Evolutionary conservation across 2,113 vertebrate species (phyloP).

Genomic region (Ailurus styani): DNA sequence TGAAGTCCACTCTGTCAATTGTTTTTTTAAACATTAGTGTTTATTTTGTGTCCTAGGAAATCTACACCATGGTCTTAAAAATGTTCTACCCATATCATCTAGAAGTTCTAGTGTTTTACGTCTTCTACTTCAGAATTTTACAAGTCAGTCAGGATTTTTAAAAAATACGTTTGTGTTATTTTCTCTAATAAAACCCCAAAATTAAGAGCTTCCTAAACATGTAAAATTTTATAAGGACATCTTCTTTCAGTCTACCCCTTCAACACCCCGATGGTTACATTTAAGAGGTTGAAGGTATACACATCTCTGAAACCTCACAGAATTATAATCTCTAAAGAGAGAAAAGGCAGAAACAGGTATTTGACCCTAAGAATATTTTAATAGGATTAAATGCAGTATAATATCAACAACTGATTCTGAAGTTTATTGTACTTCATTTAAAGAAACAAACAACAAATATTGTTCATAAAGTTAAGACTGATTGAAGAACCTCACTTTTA

Average conservation of each 20-base stretch:
- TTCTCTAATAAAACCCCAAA: conserved; percentile 18
- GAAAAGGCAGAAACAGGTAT: background rate
- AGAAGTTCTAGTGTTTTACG: background rate
- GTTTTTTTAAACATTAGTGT: background rate
- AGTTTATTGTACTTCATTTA: background rate
- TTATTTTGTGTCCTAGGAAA: background rate
- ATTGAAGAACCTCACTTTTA: background rate
- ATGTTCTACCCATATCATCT: background rate
- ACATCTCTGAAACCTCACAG: background rate
- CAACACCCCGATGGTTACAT: background rate
- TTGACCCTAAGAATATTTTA: background rate
- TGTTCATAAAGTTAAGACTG: background rate
- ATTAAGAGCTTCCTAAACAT: background rate
- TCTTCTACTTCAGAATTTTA: background rate
- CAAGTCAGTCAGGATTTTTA: background rate
- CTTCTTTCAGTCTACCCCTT: background rate
- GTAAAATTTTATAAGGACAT: background rate
- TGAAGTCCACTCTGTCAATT: background rate
- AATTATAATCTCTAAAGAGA: background rate
- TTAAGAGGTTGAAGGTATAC: background rate
- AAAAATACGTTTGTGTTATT: background rate
- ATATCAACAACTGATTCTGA: background rate
- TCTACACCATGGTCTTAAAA: background rate
- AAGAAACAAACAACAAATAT: background rate
- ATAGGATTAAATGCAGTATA: background rate